These are phyloP conservation scores for Myotis davidii DNA, from an alignment of 2,113 vertebrate species.

Conservation along the genomic window DNA sequence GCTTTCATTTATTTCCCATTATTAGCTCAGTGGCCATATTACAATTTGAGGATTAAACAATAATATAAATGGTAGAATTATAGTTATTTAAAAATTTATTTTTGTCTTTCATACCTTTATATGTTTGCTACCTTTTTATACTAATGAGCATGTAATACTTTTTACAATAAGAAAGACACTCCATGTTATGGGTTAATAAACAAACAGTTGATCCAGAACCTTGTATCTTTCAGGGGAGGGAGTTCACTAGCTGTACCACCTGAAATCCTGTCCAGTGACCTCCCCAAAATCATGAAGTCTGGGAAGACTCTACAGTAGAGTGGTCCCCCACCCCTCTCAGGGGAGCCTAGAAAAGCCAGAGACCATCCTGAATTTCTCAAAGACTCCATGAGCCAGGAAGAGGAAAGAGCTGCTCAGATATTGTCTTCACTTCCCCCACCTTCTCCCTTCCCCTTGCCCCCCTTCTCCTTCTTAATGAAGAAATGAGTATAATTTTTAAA, in stretches of 20 bases:
- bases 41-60: conserved; percentile 37
- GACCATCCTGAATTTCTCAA: background rate
- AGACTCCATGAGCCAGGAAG: background rate
- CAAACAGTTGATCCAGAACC: background rate
- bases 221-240: background rate
- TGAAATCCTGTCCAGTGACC: background rate
- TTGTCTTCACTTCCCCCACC: background rate
- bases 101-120: background rate
- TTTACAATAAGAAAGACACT: background rate
- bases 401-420: background rate
- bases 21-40: background rate
- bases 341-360: background rate
- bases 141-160: background rate
- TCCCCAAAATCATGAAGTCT: background rate
- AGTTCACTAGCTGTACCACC: background rate
- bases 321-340: background rate
- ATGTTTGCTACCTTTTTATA: background rate
- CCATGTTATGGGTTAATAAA: background rate
- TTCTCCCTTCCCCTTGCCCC: background rate
- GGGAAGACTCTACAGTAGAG: background rate
- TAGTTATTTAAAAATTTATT: background rate
- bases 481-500: background rate
- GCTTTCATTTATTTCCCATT: background rate
- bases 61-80: background rate
- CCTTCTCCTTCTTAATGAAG: background rate